Base-by-base conservation (phyloP, 1,140 invertebrate species). In the Drosophila persimilis region DNA sequence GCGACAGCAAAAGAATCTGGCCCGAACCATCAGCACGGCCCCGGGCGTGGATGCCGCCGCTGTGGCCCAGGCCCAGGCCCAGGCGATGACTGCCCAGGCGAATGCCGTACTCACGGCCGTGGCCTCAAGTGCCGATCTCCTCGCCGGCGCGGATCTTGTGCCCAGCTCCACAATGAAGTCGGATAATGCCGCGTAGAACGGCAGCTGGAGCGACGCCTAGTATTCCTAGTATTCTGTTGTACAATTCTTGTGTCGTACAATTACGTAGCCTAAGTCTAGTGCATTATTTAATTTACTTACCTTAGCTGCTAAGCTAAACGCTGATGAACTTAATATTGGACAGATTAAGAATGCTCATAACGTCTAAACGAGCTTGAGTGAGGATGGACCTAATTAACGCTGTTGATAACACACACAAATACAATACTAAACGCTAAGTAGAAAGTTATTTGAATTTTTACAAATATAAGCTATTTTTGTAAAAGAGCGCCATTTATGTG, bases 1-100 rank as follows among this genome's bases (percentile, higher is more conserved):
- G 50, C 91, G 91, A 9, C 91, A 92, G 11, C 78, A 92, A 8
- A 90, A 91, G 45, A 93, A 92, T 54, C 50, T 94, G 29, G 92
- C 86, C 1, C 83, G 92, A 31, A 93, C 92, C 26, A 92, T 92
- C 2, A 93, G 93, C 63, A 91, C 90, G 6, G 89, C 90, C 0
- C 90, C 88, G 3, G 88, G 80, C 8, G 59, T 86, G 24, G 90
- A 90, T 11, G 17, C 65, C n/a, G 20, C 67, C 5, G 60, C 59
- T 45, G 77, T 73, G 44, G 67, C 78, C n/a, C 17, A 17, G 17
- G 17, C 17, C 17, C 17, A 17, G 17, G 17, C 17, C 17, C 17
- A 17, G 80, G 8, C 80, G 80, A 24, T 86, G 11, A 35, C 62
- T n/a, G 51, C 65, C 2, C 69, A 63, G 45, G 24, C 66, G 0